Conservation (phyloP, 2,113 vertebrate genomes). For the Passer montanus region DNA sequence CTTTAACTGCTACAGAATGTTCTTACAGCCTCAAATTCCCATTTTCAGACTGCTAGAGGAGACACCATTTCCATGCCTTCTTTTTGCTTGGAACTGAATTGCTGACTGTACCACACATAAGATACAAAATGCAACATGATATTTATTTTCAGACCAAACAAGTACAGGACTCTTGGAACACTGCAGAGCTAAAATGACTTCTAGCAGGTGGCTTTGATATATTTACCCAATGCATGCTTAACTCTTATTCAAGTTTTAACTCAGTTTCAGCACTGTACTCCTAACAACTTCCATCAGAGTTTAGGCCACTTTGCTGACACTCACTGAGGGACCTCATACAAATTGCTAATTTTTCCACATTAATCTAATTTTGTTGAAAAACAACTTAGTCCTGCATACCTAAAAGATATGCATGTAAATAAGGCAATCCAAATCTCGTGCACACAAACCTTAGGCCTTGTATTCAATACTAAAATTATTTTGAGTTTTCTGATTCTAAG, state of each 20-base stretch:
- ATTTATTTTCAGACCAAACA: slow-evolving; percentile 21
- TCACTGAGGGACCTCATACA: not conserved
- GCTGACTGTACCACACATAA: not conserved
- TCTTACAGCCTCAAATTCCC: slow-evolving; percentile 59
- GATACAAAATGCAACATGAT: not conserved
- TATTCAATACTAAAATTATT: not conserved
- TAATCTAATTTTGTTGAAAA: not conserved
- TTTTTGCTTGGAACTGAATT: slow-evolving; percentile 47
- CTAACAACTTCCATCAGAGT: not conserved
- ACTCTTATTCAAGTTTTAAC: not conserved
- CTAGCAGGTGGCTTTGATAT: not conserved
- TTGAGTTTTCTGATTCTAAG: not conserved
- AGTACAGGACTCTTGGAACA: slow-evolving; percentile 1
- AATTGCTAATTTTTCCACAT: not conserved
- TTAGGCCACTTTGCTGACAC: not conserved
- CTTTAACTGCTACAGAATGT: slow-evolving; percentile 49
- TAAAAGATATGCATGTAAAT: not conserved
- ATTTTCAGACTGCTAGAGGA: slow-evolving; percentile 42
- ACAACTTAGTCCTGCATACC: not conserved
- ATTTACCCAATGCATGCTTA: slow-evolving; percentile 18
- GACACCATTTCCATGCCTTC: slow-evolving; percentile 48
- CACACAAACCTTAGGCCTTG: not conserved
- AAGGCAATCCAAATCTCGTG: not conserved
- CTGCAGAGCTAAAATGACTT: not conserved
- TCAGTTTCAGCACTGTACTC: not conserved